Conservation (phyloP, 37 sponge, comb jelly and placozoan species). For the Halisarca cf. caerulea region DNA sequence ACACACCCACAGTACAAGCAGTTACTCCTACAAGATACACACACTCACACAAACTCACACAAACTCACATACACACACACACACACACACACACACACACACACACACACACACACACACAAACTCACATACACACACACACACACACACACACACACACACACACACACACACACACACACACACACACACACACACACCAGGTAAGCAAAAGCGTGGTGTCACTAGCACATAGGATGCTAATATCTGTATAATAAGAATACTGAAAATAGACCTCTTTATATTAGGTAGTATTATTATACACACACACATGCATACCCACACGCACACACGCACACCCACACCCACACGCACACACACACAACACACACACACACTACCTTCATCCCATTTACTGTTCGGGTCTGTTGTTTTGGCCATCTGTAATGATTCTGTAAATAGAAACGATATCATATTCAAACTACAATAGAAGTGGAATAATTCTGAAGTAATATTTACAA, state of each 20-base stretch:
- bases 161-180: slow-evolving; percentile 9
- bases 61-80: slow-evolving; percentile 7
- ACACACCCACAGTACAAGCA: background rate
- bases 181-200: slow-evolving; percentile 13
- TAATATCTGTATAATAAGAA: no score
- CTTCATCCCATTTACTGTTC: slow-evolving; percentile 65
- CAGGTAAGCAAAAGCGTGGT: background rate
- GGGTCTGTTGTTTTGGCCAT: slow-evolving; percentile 19
- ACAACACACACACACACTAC: slow-evolving; percentile 21
- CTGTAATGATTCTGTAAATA: slow-evolving; percentile 47
- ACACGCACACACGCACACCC: slow-evolving; percentile 10
- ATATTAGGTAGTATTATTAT: no score
- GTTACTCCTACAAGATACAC: background rate
- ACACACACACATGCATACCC: background rate
- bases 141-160: slow-evolving; percentile 21
- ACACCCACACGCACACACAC: background rate
- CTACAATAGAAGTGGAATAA: no score
- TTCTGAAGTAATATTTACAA: no score
- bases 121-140: slow-evolving; percentile 6
- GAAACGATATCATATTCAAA: no score
- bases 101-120: slow-evolving; percentile 21
- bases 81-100: slow-evolving; percentile 20
- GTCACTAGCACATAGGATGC: background rate
- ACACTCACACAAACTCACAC: background rate
- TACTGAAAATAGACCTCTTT: no score